A percentile compares a stretch with the other conserved stretches of the same genome.
Conservation (phyloP, 2,888 invertebrate species). For the Gryllus longicercus region DNA sequence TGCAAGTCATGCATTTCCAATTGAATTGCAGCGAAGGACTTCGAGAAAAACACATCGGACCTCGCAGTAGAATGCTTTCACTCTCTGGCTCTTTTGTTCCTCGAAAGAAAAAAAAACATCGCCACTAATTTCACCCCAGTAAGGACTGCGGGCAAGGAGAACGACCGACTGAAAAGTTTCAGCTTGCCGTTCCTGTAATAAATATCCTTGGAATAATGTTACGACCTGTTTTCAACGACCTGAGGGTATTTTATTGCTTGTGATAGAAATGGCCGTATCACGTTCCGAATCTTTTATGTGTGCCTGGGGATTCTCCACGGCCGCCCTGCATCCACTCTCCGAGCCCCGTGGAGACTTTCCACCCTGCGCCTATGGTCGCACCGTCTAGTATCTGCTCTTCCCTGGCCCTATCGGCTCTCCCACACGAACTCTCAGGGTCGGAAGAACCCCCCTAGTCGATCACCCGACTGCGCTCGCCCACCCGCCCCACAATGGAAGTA, state of each 20-base stretch:
- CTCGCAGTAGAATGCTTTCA: no score
- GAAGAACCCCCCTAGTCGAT: no score
- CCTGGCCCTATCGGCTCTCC: no score
- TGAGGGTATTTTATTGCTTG: neutral
- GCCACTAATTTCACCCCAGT: neutral
- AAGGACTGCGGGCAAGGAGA: neutral
- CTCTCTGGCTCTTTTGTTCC: neutral
- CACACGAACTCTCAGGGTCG: no score
- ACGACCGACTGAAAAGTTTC: neutral
- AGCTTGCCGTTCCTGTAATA: neutral
- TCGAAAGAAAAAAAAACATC: neutral
- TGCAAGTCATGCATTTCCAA: no score
- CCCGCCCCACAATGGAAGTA: no score
- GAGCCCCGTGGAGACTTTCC: neutral
- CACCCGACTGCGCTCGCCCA: no score
- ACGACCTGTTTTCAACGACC: slow-evolving; percentile 17
- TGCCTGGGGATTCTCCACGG: neutral
- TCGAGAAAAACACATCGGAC: no score
- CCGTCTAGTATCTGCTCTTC: no score
- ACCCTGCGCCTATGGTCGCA: no score
- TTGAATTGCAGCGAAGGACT: no score
- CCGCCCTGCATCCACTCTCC: neutral
- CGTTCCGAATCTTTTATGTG: neutral
- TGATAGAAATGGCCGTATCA: slow-evolving; percentile 2
- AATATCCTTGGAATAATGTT: neutral